Evolutionary conservation across 2,113 vertebrate genomes (phyloP).

Genomic region (Eptatretus burgeri): DNA sequence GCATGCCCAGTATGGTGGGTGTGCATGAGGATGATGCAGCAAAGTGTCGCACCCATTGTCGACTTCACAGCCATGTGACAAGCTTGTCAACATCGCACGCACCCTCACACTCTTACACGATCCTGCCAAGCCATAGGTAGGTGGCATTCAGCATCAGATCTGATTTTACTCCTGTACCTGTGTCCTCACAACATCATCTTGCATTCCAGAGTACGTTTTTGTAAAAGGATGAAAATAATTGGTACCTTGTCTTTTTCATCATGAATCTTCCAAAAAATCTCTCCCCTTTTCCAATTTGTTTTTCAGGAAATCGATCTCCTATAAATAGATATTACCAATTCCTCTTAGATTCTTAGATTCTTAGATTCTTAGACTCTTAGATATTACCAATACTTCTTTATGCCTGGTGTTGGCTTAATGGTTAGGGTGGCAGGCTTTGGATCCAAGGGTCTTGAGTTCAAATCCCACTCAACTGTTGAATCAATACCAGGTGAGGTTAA

Average conservation of each 20-base stretch:
- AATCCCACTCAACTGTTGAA: too few species aligned
- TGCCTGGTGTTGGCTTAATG: too few species aligned
- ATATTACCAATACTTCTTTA: too few species aligned
- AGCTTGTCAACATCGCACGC: slow-evolving; percentile 37
- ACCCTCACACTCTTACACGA: slow-evolving; percentile 30
- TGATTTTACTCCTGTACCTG: slow-evolving; percentile 10
- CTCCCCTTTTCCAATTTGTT: slow-evolving; percentile 9
- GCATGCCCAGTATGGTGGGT: slow-evolving; percentile 95
- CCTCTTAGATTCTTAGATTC: too few species aligned
- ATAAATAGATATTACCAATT: too few species aligned
- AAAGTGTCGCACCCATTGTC: slow-evolving; percentile 34
- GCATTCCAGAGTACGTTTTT: neutral
- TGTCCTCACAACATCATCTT: slow-evolving; percentile 9
- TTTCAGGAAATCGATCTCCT: neutral
- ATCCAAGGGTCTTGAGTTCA: too few species aligned
- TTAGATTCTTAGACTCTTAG: too few species aligned
- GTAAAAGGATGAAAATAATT: slow-evolving; percentile 12
- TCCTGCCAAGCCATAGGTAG: slow-evolving; percentile 96
- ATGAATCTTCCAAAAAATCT: slow-evolving; percentile 12
- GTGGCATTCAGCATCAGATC: slow-evolving; percentile 7
- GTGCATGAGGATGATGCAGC: slow-evolving; percentile 55
- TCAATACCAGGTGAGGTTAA: too few species aligned
- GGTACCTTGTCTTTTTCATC: slow-evolving; percentile 12
- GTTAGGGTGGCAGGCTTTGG: too few species aligned
- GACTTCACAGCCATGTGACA: slow-evolving; percentile 81